Evolutionary conservation across 2,113 vertebrate species (phyloP).

Genomic region (Paralichthys olivaceus): DNA sequence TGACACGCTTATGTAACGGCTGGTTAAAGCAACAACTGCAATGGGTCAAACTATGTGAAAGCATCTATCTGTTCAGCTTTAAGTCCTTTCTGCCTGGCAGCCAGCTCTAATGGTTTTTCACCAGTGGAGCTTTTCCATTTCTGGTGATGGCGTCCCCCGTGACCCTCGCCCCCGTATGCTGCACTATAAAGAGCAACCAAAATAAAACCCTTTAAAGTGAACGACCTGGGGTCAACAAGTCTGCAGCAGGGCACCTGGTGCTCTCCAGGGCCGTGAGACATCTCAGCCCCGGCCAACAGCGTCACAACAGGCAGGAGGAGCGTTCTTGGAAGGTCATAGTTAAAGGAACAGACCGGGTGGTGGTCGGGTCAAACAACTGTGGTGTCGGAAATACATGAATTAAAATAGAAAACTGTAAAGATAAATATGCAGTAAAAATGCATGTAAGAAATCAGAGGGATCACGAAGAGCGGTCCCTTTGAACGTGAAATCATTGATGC

Average conservation of each 20-base stretch:
- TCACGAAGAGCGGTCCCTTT: no score
- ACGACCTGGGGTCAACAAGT: conserved; percentile 27
- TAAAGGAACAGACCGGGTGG: neutral
- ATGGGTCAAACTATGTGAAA: conserved; percentile 34
- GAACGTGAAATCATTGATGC: no score
- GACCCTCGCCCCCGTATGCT: neutral
- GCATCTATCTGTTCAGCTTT: neutral
- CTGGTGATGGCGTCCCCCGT: conserved; percentile 30
- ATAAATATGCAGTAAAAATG: no score
- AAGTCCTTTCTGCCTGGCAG: conserved; percentile 26
- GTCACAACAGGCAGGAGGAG: conserved; percentile 25
- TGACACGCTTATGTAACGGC: neutral
- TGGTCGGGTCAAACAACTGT: conserved; percentile 22
- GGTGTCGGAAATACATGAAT: neutral
- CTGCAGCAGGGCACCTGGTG: neutral
- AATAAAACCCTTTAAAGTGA: conserved; percentile 66
- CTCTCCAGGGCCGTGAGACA: neutral
- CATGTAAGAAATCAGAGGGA: no score
- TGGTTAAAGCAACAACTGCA: neutral
- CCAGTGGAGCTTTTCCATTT: conserved; percentile 36
- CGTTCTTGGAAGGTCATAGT: conserved; percentile 19
- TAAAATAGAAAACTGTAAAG: no score
- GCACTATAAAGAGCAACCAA: conserved; percentile 29
- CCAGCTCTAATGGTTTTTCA: conserved; percentile 44
- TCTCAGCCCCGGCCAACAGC: conserved; percentile 26